phyloP scores from a whole-genome alignment of 2,113 vertebrate genomes.

The Nanorana parkeri region DNA sequence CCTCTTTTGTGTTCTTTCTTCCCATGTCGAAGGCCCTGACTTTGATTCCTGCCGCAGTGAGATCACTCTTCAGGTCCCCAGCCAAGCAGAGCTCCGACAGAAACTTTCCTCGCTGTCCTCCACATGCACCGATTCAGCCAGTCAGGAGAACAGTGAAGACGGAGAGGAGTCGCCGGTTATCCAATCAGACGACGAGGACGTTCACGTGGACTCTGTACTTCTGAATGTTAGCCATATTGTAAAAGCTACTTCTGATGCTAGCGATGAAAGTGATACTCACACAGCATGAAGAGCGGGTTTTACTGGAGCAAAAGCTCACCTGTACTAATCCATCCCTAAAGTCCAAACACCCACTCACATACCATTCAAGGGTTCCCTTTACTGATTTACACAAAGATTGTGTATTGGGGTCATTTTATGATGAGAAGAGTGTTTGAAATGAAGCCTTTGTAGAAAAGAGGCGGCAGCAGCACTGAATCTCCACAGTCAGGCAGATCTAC shows the following conservation, averaged over 20 bases:
- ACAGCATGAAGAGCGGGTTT: constrained; percentile 61
- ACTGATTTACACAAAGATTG: constrained; percentile 23
- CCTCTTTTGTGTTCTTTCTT: not conserved
- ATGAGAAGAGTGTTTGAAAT: not conserved
- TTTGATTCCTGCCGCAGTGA: constrained; percentile 73
- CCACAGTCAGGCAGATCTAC: not conserved
- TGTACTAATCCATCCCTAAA: constrained; percentile 60
- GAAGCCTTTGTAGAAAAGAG: not conserved
- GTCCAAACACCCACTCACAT: constrained; percentile 55
- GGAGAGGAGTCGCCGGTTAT: constrained; percentile 75
- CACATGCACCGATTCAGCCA: constrained; percentile 76
- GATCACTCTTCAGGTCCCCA: constrained; percentile 86
- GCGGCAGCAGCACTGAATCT: not conserved
- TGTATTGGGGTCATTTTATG: constrained; percentile 21
- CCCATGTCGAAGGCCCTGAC: constrained; percentile 74
- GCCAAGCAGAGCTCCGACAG: constrained; percentile 74
- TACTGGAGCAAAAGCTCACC: constrained; percentile 62
- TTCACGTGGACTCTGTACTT: constrained; percentile 82
- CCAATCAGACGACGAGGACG: constrained; percentile 85
- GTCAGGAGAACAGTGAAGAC: constrained; percentile 79
- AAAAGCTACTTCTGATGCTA: constrained; percentile 76
- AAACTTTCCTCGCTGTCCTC: constrained; percentile 81
- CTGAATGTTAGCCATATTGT: constrained; percentile 64
- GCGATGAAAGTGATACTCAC: constrained; percentile 87
- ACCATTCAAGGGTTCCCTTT: constrained; percentile 40